Conservation (phyloP, 2,797 vertebrate species). For the Phrynocephalus forsythii region DNA sequence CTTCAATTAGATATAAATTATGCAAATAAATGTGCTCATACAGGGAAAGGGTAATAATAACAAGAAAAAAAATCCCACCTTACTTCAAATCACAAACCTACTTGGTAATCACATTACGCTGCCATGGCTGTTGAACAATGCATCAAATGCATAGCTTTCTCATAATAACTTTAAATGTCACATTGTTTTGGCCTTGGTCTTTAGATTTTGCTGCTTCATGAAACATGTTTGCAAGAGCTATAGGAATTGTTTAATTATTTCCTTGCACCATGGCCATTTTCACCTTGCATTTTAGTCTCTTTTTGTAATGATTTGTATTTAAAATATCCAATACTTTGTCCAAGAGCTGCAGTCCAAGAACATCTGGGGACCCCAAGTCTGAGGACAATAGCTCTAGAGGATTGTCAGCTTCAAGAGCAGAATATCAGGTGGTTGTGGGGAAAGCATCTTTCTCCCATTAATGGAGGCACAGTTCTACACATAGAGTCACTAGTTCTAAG, state of each 20-base stretch:
- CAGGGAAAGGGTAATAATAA: slow-evolving; percentile 72
- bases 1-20: slow-evolving; percentile 78
- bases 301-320: neutral
- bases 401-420: too few relatives aligned
- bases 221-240: slow-evolving; percentile 37
- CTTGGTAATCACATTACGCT: slow-evolving; percentile 71
- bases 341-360: neutral
- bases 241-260: slow-evolving; percentile 57
- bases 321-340: neutral
- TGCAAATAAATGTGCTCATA: slow-evolving; percentile 71
- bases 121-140: slow-evolving; percentile 61
- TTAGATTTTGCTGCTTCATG: slow-evolving; percentile 63
- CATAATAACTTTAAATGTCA: slow-evolving; percentile 64
- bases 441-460: too few relatives aligned
- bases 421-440: too few relatives aligned
- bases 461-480: too few relatives aligned
- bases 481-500: neutral
- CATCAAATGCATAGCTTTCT: slow-evolving; percentile 69
- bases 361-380: neutral
- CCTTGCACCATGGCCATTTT: slow-evolving; percentile 28
- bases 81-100: slow-evolving; percentile 73
- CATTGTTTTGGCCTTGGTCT: slow-evolving; percentile 62
- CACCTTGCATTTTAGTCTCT: slow-evolving; percentile 22
- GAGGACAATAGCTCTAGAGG: too few relatives aligned
- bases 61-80: slow-evolving; percentile 57